Conservation (phyloP, 64 coral and sea anemone genomes). For the Stichodactyla helianthus region DNA sequence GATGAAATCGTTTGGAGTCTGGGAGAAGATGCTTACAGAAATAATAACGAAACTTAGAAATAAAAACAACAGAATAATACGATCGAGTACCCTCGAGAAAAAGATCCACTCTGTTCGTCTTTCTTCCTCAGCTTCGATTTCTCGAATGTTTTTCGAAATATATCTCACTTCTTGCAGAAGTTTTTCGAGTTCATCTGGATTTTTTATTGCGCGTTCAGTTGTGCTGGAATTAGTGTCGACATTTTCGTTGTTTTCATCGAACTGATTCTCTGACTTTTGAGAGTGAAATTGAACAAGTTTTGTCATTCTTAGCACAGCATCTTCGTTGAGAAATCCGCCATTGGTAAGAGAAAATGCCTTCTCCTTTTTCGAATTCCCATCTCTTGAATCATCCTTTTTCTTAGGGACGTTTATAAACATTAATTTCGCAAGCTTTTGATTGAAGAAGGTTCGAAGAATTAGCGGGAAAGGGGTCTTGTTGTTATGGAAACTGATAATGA, state of each 20-base stretch:
- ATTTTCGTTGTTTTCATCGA: not conserved
- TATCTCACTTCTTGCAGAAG: not conserved
- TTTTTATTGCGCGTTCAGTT: not conserved
- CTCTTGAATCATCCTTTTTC: not conserved
- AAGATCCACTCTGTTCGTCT: not conserved
- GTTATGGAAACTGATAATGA: constrained; percentile 38
- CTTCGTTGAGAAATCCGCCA: not conserved
- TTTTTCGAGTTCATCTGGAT: not conserved
- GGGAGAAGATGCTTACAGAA: not conserved
- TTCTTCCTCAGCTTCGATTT: not conserved
- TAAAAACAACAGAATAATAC: not conserved
- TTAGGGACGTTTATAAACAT: not conserved
- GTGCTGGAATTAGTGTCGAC: not conserved
- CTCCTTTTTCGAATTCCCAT: not conserved
- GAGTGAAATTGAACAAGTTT: not conserved
- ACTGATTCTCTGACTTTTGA: not conserved
- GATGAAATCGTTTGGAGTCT: not conserved
- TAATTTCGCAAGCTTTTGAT: not conserved
- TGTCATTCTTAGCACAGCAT: not conserved
- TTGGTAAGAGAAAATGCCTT: not conserved
- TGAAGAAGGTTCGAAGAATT: not conserved
- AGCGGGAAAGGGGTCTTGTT: constrained; percentile 10
- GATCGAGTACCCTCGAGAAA: not conserved
- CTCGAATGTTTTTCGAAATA: not conserved
- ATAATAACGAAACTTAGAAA: not conserved